Conservation (phyloP, 2,888 invertebrate species). For the Diplazon laetatorius region DNA sequence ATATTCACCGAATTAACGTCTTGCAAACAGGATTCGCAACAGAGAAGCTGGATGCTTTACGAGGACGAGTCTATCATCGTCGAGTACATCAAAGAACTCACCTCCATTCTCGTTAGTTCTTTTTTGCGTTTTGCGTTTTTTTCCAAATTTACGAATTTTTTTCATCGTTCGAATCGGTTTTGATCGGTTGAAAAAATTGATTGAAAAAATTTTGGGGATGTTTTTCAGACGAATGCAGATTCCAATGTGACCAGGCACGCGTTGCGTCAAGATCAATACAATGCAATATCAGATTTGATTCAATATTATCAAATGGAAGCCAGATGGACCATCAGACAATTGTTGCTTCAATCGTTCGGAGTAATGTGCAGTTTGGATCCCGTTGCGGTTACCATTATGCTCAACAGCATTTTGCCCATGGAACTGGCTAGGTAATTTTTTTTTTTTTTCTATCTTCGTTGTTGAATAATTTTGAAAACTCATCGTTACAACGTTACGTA, state of each 20-base stretch:
- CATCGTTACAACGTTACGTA: background rate
- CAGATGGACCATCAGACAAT: conserved; percentile 92
- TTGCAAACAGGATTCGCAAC: conserved; percentile 97
- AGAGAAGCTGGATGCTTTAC: conserved; percentile 97
- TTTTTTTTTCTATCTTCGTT: background rate
- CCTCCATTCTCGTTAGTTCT: conserved; percentile 88
- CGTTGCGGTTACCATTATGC: conserved; percentile 91
- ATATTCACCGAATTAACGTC: conserved; percentile 93
- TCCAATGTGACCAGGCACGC: conserved; percentile 93
- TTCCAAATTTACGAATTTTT: conserved; percentile 12
- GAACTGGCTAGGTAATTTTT: conserved; percentile 90
- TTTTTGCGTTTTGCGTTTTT: conserved; percentile 39
- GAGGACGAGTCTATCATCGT: conserved; percentile 96
- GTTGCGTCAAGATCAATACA: conserved; percentile 92
- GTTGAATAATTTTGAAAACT: background rate
- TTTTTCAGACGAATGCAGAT: conserved; percentile 95
- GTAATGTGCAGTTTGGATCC: conserved; percentile 94
- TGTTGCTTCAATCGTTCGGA: conserved; percentile 93
- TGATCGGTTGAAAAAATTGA: conserved; percentile 1
- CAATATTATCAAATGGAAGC: conserved; percentile 99
- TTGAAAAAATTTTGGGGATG: background rate
- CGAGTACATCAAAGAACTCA: conserved; percentile 91
- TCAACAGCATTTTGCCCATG: conserved; percentile 94
- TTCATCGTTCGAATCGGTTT: conserved; percentile 21
- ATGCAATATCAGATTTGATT: conserved; percentile 92